Percentiles rank a stretch among this genome's conserved stretches.
Evolutionary conservation across 1,140 invertebrate genomes (phyloP).

Genomic region (Pseudomyrmex pallidus): DNA sequence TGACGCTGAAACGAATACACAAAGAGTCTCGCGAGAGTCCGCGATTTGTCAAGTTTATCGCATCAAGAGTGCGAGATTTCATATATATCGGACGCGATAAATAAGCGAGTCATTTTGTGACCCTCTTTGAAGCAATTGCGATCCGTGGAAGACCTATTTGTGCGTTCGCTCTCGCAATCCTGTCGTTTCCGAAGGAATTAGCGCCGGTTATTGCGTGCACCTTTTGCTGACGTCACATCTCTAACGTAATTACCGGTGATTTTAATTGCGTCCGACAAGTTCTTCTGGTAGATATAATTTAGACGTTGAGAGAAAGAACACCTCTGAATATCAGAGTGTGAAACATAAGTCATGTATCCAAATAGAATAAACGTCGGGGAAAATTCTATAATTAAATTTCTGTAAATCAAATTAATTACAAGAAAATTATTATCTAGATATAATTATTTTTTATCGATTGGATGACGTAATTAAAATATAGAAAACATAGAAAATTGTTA

Average conservation of each 20-base stretch:
- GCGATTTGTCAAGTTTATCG: slow-evolving; percentile 34
- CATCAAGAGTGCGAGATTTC: slow-evolving; percentile 13
- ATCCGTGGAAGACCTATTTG: slow-evolving; percentile 26
- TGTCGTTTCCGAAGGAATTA: slow-evolving; percentile 6
- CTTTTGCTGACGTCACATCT: neutral
- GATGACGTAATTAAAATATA: no score
- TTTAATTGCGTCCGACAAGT: neutral
- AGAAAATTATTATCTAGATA: no score
- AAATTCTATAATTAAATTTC: no score
- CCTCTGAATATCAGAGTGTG: no score
- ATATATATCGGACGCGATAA: slow-evolving; percentile 39
- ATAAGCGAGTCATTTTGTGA: slow-evolving; percentile 1
- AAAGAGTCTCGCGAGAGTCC: slow-evolving; percentile 7
- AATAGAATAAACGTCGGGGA: no score
- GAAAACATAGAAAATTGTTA: no score
- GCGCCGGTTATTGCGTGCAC: slow-evolving; percentile 6
- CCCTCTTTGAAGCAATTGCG: slow-evolving; percentile 27
- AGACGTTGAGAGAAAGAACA: no score
- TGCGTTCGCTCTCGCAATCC: slow-evolving; percentile 9
- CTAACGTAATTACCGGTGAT: no score
- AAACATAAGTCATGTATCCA: no score
- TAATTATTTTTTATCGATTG: no score
- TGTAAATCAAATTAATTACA: no score
- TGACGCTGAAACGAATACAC: slow-evolving; percentile 2
- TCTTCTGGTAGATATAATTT: no score